A percentile compares a stretch with the other conserved stretches of the same genome.
Conservation (phyloP, 2,888 invertebrate species). For the Conus canariensis region DNA sequence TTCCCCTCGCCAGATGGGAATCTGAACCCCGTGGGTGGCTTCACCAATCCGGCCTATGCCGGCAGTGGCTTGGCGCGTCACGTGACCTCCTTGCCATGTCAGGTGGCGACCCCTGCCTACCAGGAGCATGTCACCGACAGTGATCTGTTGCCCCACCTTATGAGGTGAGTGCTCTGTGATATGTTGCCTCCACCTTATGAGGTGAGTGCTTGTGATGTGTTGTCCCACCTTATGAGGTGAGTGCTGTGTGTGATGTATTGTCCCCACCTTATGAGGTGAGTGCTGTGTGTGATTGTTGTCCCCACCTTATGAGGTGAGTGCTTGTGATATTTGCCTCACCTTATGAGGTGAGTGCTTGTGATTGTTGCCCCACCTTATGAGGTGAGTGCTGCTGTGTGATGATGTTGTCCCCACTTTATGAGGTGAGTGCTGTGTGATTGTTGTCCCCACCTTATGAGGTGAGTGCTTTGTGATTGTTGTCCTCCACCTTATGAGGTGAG, state of each 20-base stretch:
- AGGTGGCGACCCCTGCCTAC: conserved; percentile 3
- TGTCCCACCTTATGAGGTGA: no score
- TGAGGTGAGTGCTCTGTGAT: no score
- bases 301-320: conserved; percentile 20
- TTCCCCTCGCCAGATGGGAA: neutral
- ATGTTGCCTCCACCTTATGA: neutral
- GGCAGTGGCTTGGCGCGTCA: neutral
- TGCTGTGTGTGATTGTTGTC: neutral
- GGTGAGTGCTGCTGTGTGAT: no score
- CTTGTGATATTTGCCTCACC: no score
- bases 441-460: no score
- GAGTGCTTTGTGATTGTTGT: no score
- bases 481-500: no score
- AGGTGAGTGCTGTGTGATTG: no score
- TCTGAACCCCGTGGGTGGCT: neutral
- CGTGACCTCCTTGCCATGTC: conserved; percentile 1
- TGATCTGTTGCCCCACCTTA: neutral
- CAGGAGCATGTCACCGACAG: neutral
- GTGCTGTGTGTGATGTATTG: neutral
- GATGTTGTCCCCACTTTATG: no score
- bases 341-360: no score
- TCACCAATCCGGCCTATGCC: neutral
- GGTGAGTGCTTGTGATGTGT: neutral
- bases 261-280: neutral
- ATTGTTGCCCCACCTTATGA: neutral